Evolutionary conservation across 2,888 invertebrate species (phyloP).

Genomic region (Tachina fera): DNA sequence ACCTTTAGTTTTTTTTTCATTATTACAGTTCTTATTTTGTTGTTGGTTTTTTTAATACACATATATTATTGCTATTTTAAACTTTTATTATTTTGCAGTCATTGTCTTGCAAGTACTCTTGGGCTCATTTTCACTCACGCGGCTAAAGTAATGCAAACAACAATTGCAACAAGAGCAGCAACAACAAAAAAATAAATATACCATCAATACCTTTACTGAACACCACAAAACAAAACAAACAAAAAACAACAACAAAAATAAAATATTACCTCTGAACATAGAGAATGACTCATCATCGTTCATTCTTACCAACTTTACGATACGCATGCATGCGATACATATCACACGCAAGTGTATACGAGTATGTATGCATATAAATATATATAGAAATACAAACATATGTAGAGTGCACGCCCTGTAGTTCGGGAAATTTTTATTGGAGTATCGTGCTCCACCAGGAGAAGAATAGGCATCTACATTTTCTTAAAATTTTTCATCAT

Average conservation of each 20-base stretch:
- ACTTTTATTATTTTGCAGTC: conserved; percentile 52
- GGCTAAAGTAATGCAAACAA: conserved; percentile 35
- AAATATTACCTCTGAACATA: conserved; percentile 39
- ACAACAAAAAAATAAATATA: conserved; percentile 8
- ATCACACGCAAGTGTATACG: neutral
- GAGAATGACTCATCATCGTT: conserved; percentile 57
- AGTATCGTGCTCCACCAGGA: no score
- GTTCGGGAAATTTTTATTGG: no score
- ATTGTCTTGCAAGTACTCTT: conserved; percentile 64
- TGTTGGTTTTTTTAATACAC: neutral
- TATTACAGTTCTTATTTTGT: conserved; percentile 23
- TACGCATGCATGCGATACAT: neutral
- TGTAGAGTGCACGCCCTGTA: neutral
- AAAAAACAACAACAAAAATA: neutral
- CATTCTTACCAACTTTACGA: conserved; percentile 41
- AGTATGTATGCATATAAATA: neutral
- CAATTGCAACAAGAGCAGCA: conserved; percentile 36
- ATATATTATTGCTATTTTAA: conserved; percentile 26
- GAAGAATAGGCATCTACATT: no score
- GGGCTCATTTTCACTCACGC: conserved; percentile 56
- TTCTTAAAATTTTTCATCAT: no score
- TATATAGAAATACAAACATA: no score
- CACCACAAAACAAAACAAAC: conserved; percentile 19
- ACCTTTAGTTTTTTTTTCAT: conserved; percentile 49
- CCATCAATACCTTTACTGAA: conserved; percentile 29